Base-by-base conservation (phyloP, 2,888 invertebrate genomes). In the Cybosia mesomella region DNA sequence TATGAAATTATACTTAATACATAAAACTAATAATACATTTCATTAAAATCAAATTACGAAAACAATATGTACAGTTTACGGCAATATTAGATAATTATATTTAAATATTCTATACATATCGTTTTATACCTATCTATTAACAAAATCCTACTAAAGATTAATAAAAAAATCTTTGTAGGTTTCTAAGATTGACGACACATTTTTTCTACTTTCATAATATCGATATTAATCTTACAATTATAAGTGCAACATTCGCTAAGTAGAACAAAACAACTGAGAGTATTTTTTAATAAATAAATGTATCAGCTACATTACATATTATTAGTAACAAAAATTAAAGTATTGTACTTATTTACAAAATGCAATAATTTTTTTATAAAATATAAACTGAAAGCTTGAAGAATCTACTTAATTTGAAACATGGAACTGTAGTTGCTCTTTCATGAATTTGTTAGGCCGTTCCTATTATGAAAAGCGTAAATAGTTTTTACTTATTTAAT, bases 281-380 rank as follows among this genome's bases (percentile, higher is more conserved):
- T 92, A 92, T 92, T 92, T 63, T 43, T 91, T 80, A 94, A 94
- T 94, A 94, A 94, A 93, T 94, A 92, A 92, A 89, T 90, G 87
- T 88, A 89, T 85, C 86, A 89, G 84, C 90, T 91, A 90, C 87
- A 87, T 87, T 87, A 86, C 80, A 84, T 81, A 84, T 87, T 85
- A 87, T 84, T 85, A n/a, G n/a, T n/a, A 85, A 84, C 84, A 84
- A 88, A 85, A 85, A 80, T 83, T 84, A 82, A 81, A 82, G 84
- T 83, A 84, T 92, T 92, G 91, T 93, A 93, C 91, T 92, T 94
- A 94, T 94, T 93, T 94, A 93, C 92, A 94, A 93, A 94, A 94
- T 94, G 93, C 93, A 92, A 85, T 87, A 92, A 85, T 87, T 87
- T 88, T 89, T 86, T 89, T 89, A 89, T 87, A 88, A 81, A 87